phyloP scores from a whole-genome alignment of 2,888 invertebrate species.

The Eilema depressum region DNA sequence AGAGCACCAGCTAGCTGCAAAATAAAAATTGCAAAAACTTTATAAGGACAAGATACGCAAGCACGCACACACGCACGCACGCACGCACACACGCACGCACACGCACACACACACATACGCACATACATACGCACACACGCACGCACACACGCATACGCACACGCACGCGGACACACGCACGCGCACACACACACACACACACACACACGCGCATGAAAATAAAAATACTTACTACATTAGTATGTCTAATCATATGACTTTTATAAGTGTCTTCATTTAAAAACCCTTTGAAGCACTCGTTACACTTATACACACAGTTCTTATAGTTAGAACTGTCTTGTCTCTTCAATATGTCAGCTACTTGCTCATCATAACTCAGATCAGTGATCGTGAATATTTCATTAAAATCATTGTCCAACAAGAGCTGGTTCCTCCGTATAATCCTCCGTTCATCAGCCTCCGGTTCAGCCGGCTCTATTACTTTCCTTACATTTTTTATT shows the following conservation, averaged over 20 bases:
- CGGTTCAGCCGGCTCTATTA: conserved; percentile 49
- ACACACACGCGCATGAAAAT: no score
- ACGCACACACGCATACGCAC: no score
- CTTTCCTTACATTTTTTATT: conserved; percentile 19
- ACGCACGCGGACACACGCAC: not conserved
- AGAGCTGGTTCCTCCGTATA: conserved; percentile 68
- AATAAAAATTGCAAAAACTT: not conserved
- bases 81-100: no score
- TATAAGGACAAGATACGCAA: no score
- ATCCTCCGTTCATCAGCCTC: conserved; percentile 60
- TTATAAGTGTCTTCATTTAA: conserved; percentile 75
- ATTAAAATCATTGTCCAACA: conserved; percentile 73
- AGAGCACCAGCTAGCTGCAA: conserved; percentile 75
- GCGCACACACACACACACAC: no score
- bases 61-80: no score
- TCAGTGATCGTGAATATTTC: conserved; percentile 77
- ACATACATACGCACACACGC: no score
- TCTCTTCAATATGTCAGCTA: conserved; percentile 75
- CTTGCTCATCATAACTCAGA: conserved; percentile 71
- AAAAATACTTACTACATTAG: conserved; percentile 67
- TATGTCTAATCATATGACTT: conserved; percentile 73
- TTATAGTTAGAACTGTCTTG: conserved; percentile 74
- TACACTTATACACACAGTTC: conserved; percentile 74
- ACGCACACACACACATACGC: no score
- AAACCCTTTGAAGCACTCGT: conserved; percentile 76